phyloP scores from a whole-genome alignment of 2,113 vertebrate genomes.

The Daboia siamensis region DNA sequence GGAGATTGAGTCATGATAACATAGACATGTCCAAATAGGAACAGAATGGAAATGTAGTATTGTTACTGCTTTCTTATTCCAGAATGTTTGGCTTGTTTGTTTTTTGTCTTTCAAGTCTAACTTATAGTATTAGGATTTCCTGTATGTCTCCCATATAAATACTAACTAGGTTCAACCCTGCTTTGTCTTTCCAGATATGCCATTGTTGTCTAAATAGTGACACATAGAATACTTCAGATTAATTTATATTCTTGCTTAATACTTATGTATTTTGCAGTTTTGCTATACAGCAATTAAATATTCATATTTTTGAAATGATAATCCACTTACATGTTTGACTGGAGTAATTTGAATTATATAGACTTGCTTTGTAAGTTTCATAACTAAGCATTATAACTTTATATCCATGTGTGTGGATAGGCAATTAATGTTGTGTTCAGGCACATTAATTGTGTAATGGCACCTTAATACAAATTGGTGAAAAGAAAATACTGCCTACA shows the following conservation, averaged over 20 bases:
- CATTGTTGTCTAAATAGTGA: too few species aligned
- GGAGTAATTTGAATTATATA: too few species aligned
- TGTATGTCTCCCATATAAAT: background rate
- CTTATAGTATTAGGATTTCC: background rate
- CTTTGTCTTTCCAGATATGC: background rate
- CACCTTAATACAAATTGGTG: background rate
- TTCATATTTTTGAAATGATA: too few species aligned
- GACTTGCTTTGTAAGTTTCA: too few species aligned
- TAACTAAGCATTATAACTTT: too few species aligned
- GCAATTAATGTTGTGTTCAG: background rate
- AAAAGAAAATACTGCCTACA: background rate
- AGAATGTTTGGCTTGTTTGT: background rate
- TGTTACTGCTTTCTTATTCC: background rate
- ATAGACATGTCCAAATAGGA: background rate
- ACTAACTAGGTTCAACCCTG: background rate
- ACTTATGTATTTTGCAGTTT: too few species aligned
- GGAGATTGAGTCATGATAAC: background rate
- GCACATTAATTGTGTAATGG: background rate
- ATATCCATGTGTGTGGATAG: background rate
- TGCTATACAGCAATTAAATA: too few species aligned
- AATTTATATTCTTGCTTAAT: too few species aligned
- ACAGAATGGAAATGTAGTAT: background rate
- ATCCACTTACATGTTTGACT: too few species aligned
- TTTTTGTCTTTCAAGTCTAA: background rate
- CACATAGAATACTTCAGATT: too few species aligned